Evolutionary conservation across 2,113 vertebrate genomes (phyloP).

Genomic region (Hyaena hyaena): DNA sequence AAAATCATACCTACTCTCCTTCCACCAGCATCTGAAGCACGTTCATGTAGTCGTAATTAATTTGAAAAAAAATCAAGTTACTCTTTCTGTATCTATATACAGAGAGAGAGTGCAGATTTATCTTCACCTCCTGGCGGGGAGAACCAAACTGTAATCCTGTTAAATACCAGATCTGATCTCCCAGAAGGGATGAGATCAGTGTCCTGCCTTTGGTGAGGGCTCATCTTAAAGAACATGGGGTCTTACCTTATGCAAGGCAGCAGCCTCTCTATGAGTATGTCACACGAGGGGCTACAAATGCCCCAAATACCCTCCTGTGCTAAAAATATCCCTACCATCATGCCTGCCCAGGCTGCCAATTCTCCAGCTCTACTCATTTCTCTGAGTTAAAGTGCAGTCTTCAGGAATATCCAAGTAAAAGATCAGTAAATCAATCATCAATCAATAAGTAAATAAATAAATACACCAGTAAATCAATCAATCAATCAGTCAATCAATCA

Average conservation of each 20-base stretch:
- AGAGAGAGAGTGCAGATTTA: not conserved
- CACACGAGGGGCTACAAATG: not conserved
- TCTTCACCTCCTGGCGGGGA: not conserved
- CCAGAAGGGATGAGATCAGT: not conserved
- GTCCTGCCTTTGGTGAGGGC: not conserved
- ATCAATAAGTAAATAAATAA: too few species aligned
- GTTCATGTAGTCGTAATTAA: not conserved
- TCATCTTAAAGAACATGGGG: not conserved
- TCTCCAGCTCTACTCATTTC: not conserved
- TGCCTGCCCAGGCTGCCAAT: too few species aligned
- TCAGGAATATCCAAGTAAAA: not conserved
- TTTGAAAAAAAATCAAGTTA: not conserved
- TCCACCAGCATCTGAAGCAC: constrained; percentile 2
- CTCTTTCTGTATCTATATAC: not conserved
- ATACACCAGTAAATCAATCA: too few species aligned
- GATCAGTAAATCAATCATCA: not conserved
- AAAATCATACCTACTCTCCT: constrained; percentile 16
- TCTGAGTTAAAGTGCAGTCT: not conserved
- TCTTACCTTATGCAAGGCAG: not conserved
- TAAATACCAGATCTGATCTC: not conserved
- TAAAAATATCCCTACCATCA: not conserved
- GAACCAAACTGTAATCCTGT: not conserved
- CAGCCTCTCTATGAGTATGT: not conserved
- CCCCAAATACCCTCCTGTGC: not conserved
- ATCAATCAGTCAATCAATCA: too few species aligned